Percentiles rank a stretch among this genome's conserved stretches.
phyloP scores from a whole-genome alignment of 2,888 invertebrate species.

The Zhuqinia jingwanae region DNA sequence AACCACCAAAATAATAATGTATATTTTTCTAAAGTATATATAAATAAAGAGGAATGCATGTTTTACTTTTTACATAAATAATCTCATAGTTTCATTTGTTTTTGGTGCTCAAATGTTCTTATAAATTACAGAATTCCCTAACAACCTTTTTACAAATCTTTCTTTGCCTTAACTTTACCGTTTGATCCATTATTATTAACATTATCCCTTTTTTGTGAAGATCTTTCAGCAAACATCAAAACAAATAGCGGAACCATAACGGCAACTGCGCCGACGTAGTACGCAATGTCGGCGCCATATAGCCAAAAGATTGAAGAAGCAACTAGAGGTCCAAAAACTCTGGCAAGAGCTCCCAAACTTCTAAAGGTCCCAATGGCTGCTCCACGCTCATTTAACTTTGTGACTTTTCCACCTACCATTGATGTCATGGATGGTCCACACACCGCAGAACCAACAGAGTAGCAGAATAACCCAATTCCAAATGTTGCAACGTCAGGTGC shows the following conservation, averaged over 20 bases:
- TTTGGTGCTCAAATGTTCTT: no score
- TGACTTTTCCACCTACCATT: slow-evolving; percentile 90
- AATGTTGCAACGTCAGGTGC: slow-evolving; percentile 83
- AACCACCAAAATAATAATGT: no score
- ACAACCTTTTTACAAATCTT: slow-evolving; percentile 4
- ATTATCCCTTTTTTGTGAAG: not conserved
- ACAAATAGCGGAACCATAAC: slow-evolving; percentile 86
- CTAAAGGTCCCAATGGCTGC: slow-evolving; percentile 96
- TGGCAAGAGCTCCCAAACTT: slow-evolving; percentile 95
- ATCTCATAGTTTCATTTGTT: not conserved
- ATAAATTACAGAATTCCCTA: no score
- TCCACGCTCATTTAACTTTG: slow-evolving; percentile 92
- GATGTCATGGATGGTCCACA: slow-evolving; percentile 98
- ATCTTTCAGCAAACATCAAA: slow-evolving; percentile 4
- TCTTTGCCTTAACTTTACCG: not conserved
- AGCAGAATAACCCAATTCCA: slow-evolving; percentile 88
- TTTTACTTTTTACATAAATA: no score
- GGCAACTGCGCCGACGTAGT: slow-evolving; percentile 88
- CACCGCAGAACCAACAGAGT: slow-evolving; percentile 83
- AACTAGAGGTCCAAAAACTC: slow-evolving; percentile 94
- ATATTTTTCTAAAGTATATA: no score
- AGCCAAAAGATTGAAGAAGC: slow-evolving; percentile 96
- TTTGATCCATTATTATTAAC: not conserved
- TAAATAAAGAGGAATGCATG: no score
- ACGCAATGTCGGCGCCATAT: slow-evolving; percentile 91